phyloP scores from a whole-genome alignment of 2,113 vertebrate genomes.

The Paramormyrops kingsleyae region DNA sequence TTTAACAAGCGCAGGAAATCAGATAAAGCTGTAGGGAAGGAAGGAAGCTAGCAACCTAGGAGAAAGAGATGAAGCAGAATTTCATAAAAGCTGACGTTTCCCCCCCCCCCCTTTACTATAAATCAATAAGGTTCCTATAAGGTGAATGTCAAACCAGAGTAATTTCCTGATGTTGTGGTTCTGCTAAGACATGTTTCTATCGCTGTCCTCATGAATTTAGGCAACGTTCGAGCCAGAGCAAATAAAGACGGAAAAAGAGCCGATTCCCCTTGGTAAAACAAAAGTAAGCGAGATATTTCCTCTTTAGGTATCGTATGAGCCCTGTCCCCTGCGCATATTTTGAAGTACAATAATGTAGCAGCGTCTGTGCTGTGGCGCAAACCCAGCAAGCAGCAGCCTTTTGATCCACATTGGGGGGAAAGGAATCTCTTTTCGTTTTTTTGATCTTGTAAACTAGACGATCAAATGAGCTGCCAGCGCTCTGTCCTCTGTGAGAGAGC shows the following conservation, averaged over 20 bases:
- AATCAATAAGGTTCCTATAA: neutral
- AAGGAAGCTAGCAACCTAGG: neutral
- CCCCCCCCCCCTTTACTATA: neutral
- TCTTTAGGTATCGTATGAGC: neutral
- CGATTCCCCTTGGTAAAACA: neutral
- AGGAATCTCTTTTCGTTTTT: neutral
- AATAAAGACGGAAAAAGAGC: neutral
- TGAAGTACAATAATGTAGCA: slow-evolving; percentile 7
- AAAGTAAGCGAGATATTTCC: slow-evolving; percentile 7
- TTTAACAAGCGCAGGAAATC: neutral
- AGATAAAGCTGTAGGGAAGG: neutral
- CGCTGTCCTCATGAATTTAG: neutral
- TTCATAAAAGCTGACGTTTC: neutral
- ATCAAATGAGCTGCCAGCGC: slow-evolving; percentile 10
- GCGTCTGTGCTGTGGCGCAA: no score
- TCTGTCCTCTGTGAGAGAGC: neutral
- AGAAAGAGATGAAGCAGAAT: neutral
- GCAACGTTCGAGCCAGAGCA: neutral
- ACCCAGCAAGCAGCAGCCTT: neutral
- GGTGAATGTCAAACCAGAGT: neutral
- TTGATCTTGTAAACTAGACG: slow-evolving; percentile 17
- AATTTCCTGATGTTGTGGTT: neutral
- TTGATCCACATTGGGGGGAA: slow-evolving; percentile 15
- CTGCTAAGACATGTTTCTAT: neutral
- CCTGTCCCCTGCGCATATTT: neutral